These are phyloP conservation scores for Microcebus murinus DNA, from an alignment of 2,113 vertebrate genomes.

Conservation along the genomic window DNA sequence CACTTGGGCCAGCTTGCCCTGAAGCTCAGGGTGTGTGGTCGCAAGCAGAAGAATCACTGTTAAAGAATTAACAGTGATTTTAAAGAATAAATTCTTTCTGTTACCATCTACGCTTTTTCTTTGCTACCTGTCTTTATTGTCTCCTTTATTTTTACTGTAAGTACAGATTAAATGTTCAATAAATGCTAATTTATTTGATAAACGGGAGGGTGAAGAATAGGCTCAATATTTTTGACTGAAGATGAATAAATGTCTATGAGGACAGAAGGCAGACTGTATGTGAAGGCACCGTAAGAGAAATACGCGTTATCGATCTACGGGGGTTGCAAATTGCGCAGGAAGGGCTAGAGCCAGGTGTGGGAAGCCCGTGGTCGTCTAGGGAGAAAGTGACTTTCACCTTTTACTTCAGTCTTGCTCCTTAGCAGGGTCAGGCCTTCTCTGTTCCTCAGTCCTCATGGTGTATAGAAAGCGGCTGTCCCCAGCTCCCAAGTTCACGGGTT, in stretches of 20 bases:
- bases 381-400: background rate
- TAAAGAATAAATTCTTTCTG: background rate
- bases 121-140: background rate
- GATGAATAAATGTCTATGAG: background rate
- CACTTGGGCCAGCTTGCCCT: fast-evolving
- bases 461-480: fast-evolving
- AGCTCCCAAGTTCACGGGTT: fast-evolving
- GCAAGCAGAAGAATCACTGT: too few species aligned
- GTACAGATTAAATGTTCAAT: background rate
- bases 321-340: background rate
- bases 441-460: fast-evolving
- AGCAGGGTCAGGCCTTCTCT: background rate
- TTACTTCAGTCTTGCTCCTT: background rate
- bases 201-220: background rate
- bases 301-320: too few species aligned
- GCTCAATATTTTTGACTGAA: background rate
- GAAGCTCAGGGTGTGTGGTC: background rate
- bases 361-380: background rate
- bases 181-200: background rate
- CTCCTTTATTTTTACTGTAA: background rate
- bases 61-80: background rate
- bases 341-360: background rate
- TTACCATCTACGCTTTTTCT: background rate
- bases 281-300: background rate
- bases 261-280: background rate